Base-by-base conservation (phyloP, 2,888 invertebrate genomes). In the Xanthorhoe designata region DNA sequence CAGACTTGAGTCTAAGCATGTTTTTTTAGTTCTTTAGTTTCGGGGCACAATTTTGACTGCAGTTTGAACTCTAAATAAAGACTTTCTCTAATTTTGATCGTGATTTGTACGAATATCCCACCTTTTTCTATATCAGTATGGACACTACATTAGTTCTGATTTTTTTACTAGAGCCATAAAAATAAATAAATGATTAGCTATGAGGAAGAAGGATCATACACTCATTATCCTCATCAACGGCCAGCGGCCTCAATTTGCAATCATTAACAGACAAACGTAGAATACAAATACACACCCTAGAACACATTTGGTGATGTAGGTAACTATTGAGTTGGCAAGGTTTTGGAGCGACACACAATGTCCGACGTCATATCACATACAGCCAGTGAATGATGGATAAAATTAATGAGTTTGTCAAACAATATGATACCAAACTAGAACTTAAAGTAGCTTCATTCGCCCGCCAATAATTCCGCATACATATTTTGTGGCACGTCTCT, bases 301-400 rank as follows among this genome's bases (percentile, higher is more conserved):
- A 77, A 66, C 74, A 62, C 78, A 79, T 79, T 82, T 73, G 72
- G 76, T n/a, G 51, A 54, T 82, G 76, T 47, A 24, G 24, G 24
- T 24, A n/a, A n/a, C n/a, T n/a, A 81, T 81, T 81, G 83, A 84
- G 82, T 78, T 86, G 85, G 80, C 45, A 55, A 64, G 70, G 66
- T 70, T 71, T 71, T 73, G 73, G 74, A 66, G 61, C 62, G 64
- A 66, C 64, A 77, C 68, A 86, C 85, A 87, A 86, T 86, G 75
- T 76, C 55, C 61, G 59, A 66, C 84, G 86, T 84, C 84, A 86
- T 72, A 74, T 76, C 77, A 78, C 77, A 47, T 8, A 73, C 75
- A 69, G 73, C 62, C 32, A 55, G 38, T 18, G 52, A 56, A 2
- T 29, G 19, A n/a, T 1, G 32, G 17, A 49, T 49, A 47, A 6